Evolutionary conservation across 1,140 invertebrate species (phyloP), one percentile per base, ranked within the genome.

Genomic region (Agrypnia vestita): DNA sequence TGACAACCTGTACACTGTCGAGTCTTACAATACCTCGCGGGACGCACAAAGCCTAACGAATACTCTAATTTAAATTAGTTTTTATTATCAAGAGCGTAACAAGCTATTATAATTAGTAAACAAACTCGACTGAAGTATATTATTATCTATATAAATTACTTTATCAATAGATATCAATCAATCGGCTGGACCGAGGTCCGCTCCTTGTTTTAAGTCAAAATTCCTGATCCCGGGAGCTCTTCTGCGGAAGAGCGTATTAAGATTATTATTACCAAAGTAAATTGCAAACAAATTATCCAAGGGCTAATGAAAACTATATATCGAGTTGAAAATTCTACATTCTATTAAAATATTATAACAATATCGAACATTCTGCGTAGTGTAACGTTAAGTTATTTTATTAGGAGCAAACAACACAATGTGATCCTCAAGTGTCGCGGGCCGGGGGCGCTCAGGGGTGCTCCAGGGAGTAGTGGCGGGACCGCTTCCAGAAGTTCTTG

Each of bases 401-500:
- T 35, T 35, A 35, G 3, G 69, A 15, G 47, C 8, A 13, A 72
- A 55, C 69, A 55, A 72, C 35, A 49, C 12, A 55, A 19, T 51
- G n/a, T 72, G 4, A 11, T 69, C 35, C 25, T 49, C 51, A 19
- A n/a, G 35, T 35, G 43, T 17, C 78, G 64, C 53, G 49, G 56
- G 62, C 17, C 74, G 17, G 46, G 59, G 35, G 19, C 44, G 55
- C 71, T 90, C 88, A 90, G 82, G 89, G 89, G 84, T 95, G 94
- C 87, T 96, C 95, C 86, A 96, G 88, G 25, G 94, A 95, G 86
- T 95, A 94, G 85, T 95, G 94, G 71, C 94, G 92, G 71, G 94
- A 95, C 77, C 93, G 91, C 87, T 95, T 95, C 94, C 94, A 96
- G 79, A 95, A 93, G 85, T 91, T 94, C 88, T 94, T 94, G 89